Conservation (phyloP, 2,797 vertebrate species). For the Epinephelus coioides region DNA sequence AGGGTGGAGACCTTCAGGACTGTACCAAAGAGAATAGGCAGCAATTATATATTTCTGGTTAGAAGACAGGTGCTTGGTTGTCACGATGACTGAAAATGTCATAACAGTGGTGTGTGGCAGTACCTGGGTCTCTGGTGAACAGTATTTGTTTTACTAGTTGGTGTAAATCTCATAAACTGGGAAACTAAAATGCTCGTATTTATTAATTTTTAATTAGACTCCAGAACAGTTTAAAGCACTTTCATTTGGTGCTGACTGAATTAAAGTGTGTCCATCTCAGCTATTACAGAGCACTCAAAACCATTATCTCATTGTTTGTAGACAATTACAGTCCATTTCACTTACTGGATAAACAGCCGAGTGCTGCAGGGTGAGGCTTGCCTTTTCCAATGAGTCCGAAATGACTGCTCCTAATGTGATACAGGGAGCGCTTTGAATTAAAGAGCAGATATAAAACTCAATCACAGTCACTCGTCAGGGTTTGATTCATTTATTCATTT, state of each 20-base stretch:
- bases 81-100: background rate
- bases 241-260: background rate
- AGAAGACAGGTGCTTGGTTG: background rate
- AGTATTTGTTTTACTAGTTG: constrained; percentile 23
- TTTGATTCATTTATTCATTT: background rate
- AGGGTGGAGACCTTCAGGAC: background rate
- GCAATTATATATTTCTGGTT: background rate
- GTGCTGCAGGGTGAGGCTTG: background rate
- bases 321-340: background rate
- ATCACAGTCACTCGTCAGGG: background rate
- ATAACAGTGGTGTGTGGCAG: constrained; percentile 5
- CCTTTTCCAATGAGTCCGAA: constrained; percentile 3
- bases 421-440: background rate
- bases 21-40: background rate
- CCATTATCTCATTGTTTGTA: background rate
- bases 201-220: background rate
- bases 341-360: background rate
- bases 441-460: background rate
- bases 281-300: constrained; percentile 1
- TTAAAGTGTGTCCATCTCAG: background rate
- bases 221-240: background rate
- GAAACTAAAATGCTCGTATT: background rate
- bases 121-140: constrained; percentile 25
- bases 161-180: background rate
- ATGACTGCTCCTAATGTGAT: background rate